Conservation (phyloP, 2,797 vertebrate genomes). For the Cuculus canorus region DNA sequence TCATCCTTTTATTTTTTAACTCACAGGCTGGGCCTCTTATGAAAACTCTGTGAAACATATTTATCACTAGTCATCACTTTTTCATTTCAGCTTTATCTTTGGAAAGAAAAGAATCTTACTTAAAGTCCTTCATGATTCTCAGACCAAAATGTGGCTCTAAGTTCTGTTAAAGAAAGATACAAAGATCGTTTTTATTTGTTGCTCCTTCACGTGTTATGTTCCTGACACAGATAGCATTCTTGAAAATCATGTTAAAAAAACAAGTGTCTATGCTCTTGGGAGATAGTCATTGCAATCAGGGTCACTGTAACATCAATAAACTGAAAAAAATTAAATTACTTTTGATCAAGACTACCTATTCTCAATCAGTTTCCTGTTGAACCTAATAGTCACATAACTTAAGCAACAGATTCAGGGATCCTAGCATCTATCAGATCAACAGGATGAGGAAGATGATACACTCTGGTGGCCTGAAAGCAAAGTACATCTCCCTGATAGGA, state of each 20-base stretch:
- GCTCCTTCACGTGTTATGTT: neutral
- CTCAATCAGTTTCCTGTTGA: neutral
- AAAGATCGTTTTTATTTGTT: neutral
- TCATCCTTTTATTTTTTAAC: neutral
- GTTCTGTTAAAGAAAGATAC: neutral
- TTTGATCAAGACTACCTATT: neutral
- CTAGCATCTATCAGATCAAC: neutral
- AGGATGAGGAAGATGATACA: neutral
- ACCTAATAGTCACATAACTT: neutral
- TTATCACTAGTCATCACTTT: neutral
- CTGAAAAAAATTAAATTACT: neutral
- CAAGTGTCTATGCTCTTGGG: neutral
- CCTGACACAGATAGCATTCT: neutral
- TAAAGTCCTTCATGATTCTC: neutral
- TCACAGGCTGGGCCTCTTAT: neutral
- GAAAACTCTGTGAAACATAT: neutral
- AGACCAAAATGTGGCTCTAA: neutral
- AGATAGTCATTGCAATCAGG: neutral
- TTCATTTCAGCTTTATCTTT: neutral
- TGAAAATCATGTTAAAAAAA: constrained; percentile 14
- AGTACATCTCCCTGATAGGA: neutral
- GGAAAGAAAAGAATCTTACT: neutral
- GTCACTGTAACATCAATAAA: neutral
- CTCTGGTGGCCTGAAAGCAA: neutral
- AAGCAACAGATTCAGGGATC: neutral